These are phyloP conservation scores for Popillia japonica DNA, from an alignment of 1,140 invertebrate species.

Conservation along the genomic window DNA sequence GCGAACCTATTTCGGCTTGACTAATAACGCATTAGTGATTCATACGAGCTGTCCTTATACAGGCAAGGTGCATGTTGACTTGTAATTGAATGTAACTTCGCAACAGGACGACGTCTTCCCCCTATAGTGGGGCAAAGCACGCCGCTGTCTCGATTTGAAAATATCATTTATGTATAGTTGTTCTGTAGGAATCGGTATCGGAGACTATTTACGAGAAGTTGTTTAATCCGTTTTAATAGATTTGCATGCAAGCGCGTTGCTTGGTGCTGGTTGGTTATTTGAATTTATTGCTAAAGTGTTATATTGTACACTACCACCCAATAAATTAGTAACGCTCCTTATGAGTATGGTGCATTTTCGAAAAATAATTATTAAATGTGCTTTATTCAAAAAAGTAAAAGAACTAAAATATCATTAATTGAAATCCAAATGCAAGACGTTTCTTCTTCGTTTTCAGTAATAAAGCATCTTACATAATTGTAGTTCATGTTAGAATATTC, in stretches of 20 bases:
- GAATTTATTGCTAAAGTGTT: neutral
- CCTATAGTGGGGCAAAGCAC: neutral
- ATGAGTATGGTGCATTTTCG: too few species aligned
- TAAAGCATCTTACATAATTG: too few species aligned
- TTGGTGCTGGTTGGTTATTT: neutral
- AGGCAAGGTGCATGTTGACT: slow-evolving; percentile 13
- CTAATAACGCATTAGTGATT: slow-evolving; percentile 36
- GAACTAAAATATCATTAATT: too few species aligned
- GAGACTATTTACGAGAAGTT: slow-evolving; percentile 11
- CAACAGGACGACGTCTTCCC: neutral
- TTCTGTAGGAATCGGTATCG: neutral
- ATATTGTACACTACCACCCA: too few species aligned
- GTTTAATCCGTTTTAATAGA: slow-evolving; percentile 36
- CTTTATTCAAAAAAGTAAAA: too few species aligned
- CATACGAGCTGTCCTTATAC: slow-evolving; percentile 25
- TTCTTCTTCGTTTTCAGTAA: too few species aligned
- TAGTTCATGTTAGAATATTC: too few species aligned
- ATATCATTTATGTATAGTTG: slow-evolving; percentile 27
- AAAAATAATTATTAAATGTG: too few species aligned
- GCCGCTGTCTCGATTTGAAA: slow-evolving; percentile 21
- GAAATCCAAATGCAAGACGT: too few species aligned
- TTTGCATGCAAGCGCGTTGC: neutral
- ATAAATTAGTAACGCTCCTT: too few species aligned
- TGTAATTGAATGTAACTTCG: slow-evolving; percentile 4
- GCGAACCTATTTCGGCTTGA: slow-evolving; percentile 18